Conservation (phyloP, 2,113 vertebrate genomes). For the Lonchura striata region DNA sequence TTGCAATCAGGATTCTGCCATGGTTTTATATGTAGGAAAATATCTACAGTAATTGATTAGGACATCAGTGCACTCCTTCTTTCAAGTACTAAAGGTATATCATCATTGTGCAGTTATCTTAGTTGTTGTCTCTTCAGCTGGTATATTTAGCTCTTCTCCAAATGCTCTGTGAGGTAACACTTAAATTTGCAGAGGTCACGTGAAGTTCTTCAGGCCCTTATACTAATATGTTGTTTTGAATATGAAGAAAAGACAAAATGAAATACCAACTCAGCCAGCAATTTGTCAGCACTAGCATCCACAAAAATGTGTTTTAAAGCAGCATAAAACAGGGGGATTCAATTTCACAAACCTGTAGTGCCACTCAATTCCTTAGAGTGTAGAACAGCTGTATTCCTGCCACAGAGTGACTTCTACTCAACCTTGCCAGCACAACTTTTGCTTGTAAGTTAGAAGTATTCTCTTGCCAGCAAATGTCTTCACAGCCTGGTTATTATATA, state of each 20-base stretch:
- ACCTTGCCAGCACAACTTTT: conserved; percentile 20
- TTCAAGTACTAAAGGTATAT: conserved; percentile 4
- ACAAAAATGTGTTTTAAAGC: conserved; percentile 15
- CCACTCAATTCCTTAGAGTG: not conserved
- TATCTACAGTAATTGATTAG: not conserved
- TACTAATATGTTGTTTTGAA: not conserved
- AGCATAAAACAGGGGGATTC: conserved; percentile 11
- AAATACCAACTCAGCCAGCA: not conserved
- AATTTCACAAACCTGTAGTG: conserved; percentile 2
- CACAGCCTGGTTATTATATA: not conserved
- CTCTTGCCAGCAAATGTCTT: conserved; percentile 23
- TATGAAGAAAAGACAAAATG: not conserved
- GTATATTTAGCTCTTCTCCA: conserved; percentile 13
- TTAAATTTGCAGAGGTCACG: not conserved
- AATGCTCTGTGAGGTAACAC: not conserved
- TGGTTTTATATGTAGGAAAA: not conserved
- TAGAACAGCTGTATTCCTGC: conserved; percentile 37
- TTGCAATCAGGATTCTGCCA: not conserved
- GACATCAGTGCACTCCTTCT: conserved; percentile 12
- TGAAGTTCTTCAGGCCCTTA: not conserved
- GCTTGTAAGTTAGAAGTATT: not conserved
- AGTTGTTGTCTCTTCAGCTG: not conserved
- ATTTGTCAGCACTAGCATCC: conserved; percentile 22
- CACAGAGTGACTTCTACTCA: conserved; percentile 1
- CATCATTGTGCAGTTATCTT: not conserved